A percentile compares a stretch with the other conserved stretches of the same genome.
phyloP scores from a whole-genome alignment of 1,140 invertebrate genomes.

The Chelonus insularis region DNA sequence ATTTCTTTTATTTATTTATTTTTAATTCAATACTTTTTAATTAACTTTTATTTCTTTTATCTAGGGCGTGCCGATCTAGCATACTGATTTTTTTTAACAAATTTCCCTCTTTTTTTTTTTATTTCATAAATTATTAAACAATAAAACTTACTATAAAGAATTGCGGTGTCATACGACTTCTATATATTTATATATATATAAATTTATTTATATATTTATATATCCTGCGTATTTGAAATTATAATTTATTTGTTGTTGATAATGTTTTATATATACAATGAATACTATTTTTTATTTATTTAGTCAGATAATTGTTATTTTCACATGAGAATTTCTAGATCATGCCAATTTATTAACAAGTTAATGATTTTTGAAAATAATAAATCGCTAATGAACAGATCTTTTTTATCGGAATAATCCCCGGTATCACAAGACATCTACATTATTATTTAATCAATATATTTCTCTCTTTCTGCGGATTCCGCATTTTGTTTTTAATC shows the following conservation, averaged over 20 bases:
- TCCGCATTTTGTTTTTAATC: not conserved
- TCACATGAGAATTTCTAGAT: no score
- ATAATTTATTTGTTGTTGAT: not conserved
- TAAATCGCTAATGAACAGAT: conserved; percentile 30
- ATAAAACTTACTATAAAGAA: conserved; percentile 32
- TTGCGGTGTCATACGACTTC: conserved; percentile 35
- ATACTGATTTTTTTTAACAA: conserved; percentile 36
- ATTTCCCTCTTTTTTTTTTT: conserved; percentile 34
- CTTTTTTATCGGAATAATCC: conserved; percentile 23
- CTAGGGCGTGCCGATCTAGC: conserved; percentile 43
- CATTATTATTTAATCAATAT: conserved; percentile 21
- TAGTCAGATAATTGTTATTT: no score
- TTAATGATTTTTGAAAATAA: conserved; percentile 19
- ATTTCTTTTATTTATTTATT: no score
- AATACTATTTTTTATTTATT: no score
- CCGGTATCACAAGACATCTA: conserved; percentile 36
- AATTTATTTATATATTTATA: not conserved
- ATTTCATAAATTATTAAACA: conserved; percentile 31
- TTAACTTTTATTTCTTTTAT: not conserved
- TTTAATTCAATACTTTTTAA: no score
- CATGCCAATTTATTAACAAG: conserved; percentile 6
- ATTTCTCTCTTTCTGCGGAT: not conserved
- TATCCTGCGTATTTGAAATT: not conserved
- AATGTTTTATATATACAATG: no score
- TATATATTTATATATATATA: no score